phyloP scores from a whole-genome alignment of 64 coral and sea anemone species.

The Exaiptasia diaphana region DNA sequence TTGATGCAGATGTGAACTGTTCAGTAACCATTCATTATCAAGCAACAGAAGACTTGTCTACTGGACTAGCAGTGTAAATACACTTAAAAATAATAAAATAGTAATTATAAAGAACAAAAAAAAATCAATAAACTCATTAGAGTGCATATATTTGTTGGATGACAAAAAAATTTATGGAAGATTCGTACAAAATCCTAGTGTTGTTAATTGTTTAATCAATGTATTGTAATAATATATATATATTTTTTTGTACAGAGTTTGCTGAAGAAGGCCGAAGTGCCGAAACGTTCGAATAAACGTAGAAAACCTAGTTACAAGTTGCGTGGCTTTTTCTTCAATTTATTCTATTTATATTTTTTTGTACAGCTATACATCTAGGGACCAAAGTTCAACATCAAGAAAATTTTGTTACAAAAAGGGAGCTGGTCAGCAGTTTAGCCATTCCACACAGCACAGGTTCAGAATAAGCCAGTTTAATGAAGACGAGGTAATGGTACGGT shows the following conservation, averaged over 20 bases:
- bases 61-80: conserved; percentile 87
- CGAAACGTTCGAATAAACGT: no score
- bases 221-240: neutral
- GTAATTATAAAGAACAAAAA: no score
- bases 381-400: conserved; percentile 55
- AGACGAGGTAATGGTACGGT: conserved; percentile 69
- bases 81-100: neutral
- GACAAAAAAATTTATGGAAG: no score
- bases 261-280: no score
- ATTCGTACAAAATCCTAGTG: neutral
- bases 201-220: neutral
- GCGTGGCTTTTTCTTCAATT: no score
- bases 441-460: conserved; percentile 55
- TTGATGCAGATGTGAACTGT: conserved; percentile 98
- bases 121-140: neutral
- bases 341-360: no score
- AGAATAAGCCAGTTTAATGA: conserved; percentile 71
- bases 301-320: no score
- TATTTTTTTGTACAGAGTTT: neutral
- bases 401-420: conserved; percentile 77
- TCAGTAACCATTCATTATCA: conserved; percentile 72
- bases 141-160: neutral
- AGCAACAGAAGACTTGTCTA: conserved; percentile 78
- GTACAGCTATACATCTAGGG: conserved; percentile 71
- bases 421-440: conserved; percentile 74